Conservation (phyloP, 30 jellyfish, hydroid and myxozoan species). For the Aurelia aurita complex sp. Pacific region DNA sequence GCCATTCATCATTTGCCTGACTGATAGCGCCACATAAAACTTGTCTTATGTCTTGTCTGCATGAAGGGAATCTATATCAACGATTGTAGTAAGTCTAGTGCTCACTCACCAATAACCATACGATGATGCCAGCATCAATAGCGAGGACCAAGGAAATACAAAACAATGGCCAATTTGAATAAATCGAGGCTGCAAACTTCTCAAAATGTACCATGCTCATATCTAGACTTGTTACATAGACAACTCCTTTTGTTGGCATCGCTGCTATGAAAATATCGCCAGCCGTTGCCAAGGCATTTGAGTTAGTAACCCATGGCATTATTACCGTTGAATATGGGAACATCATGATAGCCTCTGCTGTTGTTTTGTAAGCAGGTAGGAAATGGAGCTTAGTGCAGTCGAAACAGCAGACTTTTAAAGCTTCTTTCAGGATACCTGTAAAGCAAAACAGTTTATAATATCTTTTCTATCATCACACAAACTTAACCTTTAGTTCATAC, state of each 20-base stretch:
- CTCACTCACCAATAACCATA: conserved; percentile 59
- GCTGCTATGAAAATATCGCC: conserved; percentile 29
- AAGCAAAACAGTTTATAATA: neutral
- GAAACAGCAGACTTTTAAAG: conserved; percentile 39
- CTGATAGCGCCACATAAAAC: no score
- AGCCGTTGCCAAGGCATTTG: conserved; percentile 19
- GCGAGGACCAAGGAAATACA: conserved; percentile 55
- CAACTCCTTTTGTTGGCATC: conserved; percentile 41
- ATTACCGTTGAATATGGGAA: conserved; percentile 22
- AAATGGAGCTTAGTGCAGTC: conserved; percentile 42
- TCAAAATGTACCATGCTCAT: conserved; percentile 39
- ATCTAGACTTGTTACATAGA: conserved; percentile 40
- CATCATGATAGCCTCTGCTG: conserved; percentile 27
- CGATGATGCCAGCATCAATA: conserved; percentile 59
- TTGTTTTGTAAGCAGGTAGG: conserved; percentile 32
- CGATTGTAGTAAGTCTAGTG: no score
- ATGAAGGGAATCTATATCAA: no score
- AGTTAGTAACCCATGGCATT: conserved; percentile 22
- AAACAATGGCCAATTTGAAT: conserved; percentile 68
- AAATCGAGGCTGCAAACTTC: conserved; percentile 33
- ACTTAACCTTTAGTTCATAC: no score
- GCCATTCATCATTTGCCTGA: no score
- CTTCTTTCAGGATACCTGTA: conserved; percentile 47
- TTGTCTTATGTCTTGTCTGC: no score
- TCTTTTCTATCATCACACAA: no score